Conservation (phyloP, 2,888 invertebrate genomes). For the Ypsolopha sequella region DNA sequence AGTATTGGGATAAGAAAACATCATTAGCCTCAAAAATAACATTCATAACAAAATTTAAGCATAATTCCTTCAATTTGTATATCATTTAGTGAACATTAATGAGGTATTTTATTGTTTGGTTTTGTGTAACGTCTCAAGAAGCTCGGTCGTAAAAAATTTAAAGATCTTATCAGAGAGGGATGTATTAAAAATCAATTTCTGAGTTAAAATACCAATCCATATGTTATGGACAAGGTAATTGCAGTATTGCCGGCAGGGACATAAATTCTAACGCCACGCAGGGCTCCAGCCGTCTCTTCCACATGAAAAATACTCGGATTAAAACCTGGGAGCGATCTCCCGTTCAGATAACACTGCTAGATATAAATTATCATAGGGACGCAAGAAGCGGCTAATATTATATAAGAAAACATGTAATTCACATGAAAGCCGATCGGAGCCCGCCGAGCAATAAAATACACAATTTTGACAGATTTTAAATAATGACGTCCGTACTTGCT, state of each 20-base stretch:
- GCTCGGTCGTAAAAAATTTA: constrained; percentile 5
- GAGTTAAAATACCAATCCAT: background rate
- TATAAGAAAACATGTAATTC: constrained; percentile 70
- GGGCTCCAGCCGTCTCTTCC: constrained; percentile 25
- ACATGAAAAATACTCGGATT: constrained; percentile 68
- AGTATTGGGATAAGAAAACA: too few relatives aligned
- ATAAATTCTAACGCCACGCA: constrained; percentile 50
- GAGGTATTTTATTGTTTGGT: background rate
- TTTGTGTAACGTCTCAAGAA: too few relatives aligned
- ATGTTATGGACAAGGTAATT: constrained; percentile 41
- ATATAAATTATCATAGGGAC: constrained; percentile 66
- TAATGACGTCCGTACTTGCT: constrained; percentile 59
- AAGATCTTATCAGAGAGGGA: background rate
- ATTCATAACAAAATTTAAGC: too few relatives aligned
- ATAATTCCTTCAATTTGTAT: too few relatives aligned
- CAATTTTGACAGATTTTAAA: constrained; percentile 67
- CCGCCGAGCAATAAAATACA: constrained; percentile 58
- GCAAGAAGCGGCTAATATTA: constrained; percentile 65
- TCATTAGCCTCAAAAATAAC: too few relatives aligned
- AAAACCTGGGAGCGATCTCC: constrained; percentile 61
- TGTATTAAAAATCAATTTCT: background rate
- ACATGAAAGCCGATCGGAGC: constrained; percentile 49
- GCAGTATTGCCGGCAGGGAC: constrained; percentile 42
- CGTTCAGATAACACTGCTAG: constrained; percentile 52
- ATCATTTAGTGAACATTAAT: too few relatives aligned